A percentile compares a stretch with the other conserved stretches of the same genome.
Evolutionary conservation across 2,797 vertebrate species (phyloP).

Genomic region (Rhincodon typus): DNA sequence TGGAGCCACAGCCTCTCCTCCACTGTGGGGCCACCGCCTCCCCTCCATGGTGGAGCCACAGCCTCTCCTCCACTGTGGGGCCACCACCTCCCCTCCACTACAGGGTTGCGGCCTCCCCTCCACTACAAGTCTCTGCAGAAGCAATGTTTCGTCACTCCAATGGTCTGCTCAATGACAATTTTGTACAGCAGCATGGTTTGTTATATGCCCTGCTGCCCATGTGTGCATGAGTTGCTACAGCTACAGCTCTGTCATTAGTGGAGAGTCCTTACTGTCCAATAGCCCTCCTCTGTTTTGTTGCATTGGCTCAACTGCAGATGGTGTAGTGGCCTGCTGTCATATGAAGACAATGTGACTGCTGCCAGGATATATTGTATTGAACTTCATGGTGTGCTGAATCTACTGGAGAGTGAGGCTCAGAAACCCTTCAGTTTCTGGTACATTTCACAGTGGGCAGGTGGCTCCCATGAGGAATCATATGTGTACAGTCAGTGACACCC

Average conservation of each 20-base stretch:
- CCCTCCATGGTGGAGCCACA: no score
- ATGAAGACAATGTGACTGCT: not conserved
- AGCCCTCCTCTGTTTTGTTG: no score
- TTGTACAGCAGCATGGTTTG: not conserved
- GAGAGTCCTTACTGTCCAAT: not conserved
- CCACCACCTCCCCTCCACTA: no score
- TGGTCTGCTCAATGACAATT: not conserved
- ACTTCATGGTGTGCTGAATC: not conserved
- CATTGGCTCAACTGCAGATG: not conserved
- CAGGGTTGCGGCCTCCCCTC: no score
- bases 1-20: no score
- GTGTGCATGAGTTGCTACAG: not conserved
- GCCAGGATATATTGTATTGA: not conserved
- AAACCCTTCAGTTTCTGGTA: not conserved
- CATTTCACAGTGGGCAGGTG: not conserved
- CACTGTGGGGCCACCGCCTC: no score
- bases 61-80: no score
- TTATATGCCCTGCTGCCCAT: not conserved
- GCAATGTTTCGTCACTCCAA: no score
- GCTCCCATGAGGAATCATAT: no score
- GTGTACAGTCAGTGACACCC: not conserved
- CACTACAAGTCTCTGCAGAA: not conserved
- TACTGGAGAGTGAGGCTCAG: not conserved
- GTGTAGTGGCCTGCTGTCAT: not conserved
- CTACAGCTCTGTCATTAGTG: no score